Base-by-base conservation (phyloP, 1,140 invertebrate genomes). In the Tachypleus tridentatus region DNA sequence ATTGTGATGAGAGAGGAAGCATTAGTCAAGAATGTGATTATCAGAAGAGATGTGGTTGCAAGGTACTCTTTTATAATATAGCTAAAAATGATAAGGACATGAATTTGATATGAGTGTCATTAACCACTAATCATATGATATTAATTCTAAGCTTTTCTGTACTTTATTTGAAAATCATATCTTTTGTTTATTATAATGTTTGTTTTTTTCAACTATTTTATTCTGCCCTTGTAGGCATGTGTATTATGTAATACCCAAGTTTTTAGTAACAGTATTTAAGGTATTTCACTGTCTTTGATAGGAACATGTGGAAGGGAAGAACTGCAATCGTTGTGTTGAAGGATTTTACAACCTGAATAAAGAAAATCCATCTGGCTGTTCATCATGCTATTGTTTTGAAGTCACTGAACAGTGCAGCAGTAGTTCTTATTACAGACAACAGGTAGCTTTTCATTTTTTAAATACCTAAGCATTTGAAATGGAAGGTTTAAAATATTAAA, bases 341-440 rank as follows among this genome's bases (percentile, higher is more conserved):
- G 90, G 91, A 3, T 92, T 87, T 4, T 98, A 91, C 74, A 87
- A 91, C 61, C 77, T 98, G 1, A 84, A 86, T 7, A 73, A 72
- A 1, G 73, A 78, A 10, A 89, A 94, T 76, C 82, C 84, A 5
- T 80, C 86, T 57, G 96, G 96, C 4, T 98, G 96, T 76, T 82
- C 83, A 57, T 78, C 86, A 58, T 98, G 96, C 77, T 98, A 87
- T 78, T 98, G 96, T 77, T 96, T 91, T 66, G 91, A 91, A 5
- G 83, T 92, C 7, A 83, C 87, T 0, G 80, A 79, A 10, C 78
- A 86, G 9, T 98, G 95, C 74, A 81, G 82, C 49, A 77, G 79
- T 7, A 73, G 76, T 61, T 76, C 73, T 78, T 86, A 83, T 49
- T 88, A 83, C 61, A 76, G 85, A 56, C 82, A 84, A 66, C 82